Base-by-base conservation (phyloP, 2,888 invertebrate species). In the Nymphalis polychloros region DNA sequence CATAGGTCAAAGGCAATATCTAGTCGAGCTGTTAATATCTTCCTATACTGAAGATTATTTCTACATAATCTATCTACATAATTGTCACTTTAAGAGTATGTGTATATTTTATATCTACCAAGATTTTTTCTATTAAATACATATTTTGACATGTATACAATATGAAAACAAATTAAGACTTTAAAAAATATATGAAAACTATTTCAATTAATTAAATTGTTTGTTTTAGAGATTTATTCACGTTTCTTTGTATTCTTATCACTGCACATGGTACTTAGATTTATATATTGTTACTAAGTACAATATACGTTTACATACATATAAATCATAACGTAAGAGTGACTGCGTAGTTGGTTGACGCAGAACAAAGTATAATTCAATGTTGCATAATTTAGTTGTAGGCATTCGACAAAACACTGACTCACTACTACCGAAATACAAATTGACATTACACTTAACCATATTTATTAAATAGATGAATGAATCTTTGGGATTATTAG, bases 391-490 rank as follows among this genome's bases (percentile, higher is more conserved):
- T 69, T 50, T 63, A 61, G 47, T 23, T 27, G 64, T 46, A 50
- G 59, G 49, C 20, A 64, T 10, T 59, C 59, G 59, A 71, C 65
- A 67, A 69, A 57, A 48, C 8, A 27, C 19, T 64, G 50, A 59
- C 16, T 71, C 48, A 69, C 27, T 65, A 23, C 3, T 27, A 27
- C 27, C 27, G 3, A 27, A 27, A 27, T 27, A 49, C 49, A n/a
- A 17, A 8, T n/a, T n/a, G 49, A 49, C 19, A 7, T n/a, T 49
- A 49, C 5, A n/a, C n/a, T n/a, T 17, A 48, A 48, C 6, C n/a
- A 48, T 48, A n/a, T 17, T n/a, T 48, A n/a, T 48, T 48, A 48
- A 16, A 17, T n/a, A n/a, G 6, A n/a, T 13, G 16, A 48, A n/a
- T 17, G 48, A 48, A 48, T 48, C 2, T 49, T 8, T 49, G 49